A percentile compares a stretch with the other conserved stretches of the same genome.
Conservation (phyloP, 2,888 invertebrate species). For the Mycalesis mineus region DNA sequence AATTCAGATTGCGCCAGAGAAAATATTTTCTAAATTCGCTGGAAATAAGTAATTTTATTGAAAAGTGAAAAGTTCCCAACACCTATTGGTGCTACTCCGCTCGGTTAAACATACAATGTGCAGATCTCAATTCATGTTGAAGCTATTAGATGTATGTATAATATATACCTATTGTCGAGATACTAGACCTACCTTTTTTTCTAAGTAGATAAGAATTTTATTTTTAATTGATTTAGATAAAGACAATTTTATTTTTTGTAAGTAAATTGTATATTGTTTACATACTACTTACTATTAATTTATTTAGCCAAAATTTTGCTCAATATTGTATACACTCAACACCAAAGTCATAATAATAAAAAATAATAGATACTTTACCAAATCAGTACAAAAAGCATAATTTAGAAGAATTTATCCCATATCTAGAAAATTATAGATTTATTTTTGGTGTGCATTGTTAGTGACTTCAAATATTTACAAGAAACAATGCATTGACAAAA, state of each 20-base stretch:
- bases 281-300: constrained; percentile 55
- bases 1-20: neutral
- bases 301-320: constrained; percentile 77
- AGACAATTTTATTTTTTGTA: constrained; percentile 68
- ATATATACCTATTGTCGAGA: constrained; percentile 39
- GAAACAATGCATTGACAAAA: neutral
- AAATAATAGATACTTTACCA: constrained; percentile 49
- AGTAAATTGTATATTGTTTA: constrained; percentile 60
- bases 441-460: neutral
- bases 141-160: constrained; percentile 69
- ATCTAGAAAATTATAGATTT: neutral
- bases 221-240: constrained; percentile 62
- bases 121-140: constrained; percentile 76
- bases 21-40: neutral
- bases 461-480: neutral
- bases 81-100: constrained; percentile 29
- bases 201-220: constrained; percentile 49
- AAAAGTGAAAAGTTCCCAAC: constrained; percentile 14
- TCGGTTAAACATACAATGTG: constrained; percentile 42
- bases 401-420: constrained; percentile 31
- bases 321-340: constrained; percentile 75
- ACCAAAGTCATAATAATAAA: constrained; percentile 76
- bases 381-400: constrained; percentile 76
- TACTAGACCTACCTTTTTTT: constrained; percentile 54
- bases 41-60: constrained; percentile 26